Evolutionary conservation across 2,113 vertebrate species (phyloP).

Genomic region (Monopterus albus): DNA sequence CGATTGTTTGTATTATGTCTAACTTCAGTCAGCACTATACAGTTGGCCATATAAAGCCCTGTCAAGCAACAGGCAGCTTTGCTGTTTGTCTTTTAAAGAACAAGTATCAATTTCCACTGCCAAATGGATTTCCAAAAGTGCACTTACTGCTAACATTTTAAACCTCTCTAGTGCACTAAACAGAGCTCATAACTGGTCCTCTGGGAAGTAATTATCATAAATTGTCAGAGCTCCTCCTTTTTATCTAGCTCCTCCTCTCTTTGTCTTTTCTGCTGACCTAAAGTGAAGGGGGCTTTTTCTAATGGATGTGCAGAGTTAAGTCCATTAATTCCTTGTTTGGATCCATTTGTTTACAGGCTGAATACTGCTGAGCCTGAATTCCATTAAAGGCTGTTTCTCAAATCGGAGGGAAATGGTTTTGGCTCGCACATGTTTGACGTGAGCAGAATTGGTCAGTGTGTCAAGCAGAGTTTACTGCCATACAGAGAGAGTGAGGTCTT

Average conservation of each 20-base stretch:
- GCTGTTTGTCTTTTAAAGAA: conserved; percentile 40
- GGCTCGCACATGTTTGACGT: conserved; percentile 38
- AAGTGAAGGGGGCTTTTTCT: conserved; percentile 11
- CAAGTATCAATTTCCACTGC: conserved; percentile 29
- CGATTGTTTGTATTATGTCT: background rate
- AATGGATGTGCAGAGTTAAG: conserved; percentile 14
- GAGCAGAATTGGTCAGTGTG: conserved; percentile 60
- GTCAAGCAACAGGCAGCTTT: conserved; percentile 16
- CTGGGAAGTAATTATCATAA: conserved; percentile 54
- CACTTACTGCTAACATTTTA: conserved; percentile 54
- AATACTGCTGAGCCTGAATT: conserved; percentile 54
- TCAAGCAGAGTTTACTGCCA: conserved; percentile 48
- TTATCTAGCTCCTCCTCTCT: conserved; percentile 14
- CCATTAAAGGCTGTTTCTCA: conserved; percentile 24
- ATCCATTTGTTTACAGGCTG: conserved; percentile 37
- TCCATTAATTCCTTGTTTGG: conserved; percentile 12
- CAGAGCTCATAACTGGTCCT: conserved; percentile 49
- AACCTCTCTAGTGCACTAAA: conserved; percentile 28
- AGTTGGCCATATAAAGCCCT: conserved; percentile 7
- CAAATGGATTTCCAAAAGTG: conserved; percentile 45
- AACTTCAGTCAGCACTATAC: background rate
- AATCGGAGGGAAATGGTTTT: conserved; percentile 46
- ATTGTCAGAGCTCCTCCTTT: conserved; percentile 40
- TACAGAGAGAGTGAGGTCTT: conserved; percentile 6
- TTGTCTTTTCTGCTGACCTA: conserved; percentile 40